Percentiles rank a stretch among this genome's conserved stretches.
phyloP scores from a whole-genome alignment of 2,797 vertebrate genomes.

The Hydrophis major region DNA sequence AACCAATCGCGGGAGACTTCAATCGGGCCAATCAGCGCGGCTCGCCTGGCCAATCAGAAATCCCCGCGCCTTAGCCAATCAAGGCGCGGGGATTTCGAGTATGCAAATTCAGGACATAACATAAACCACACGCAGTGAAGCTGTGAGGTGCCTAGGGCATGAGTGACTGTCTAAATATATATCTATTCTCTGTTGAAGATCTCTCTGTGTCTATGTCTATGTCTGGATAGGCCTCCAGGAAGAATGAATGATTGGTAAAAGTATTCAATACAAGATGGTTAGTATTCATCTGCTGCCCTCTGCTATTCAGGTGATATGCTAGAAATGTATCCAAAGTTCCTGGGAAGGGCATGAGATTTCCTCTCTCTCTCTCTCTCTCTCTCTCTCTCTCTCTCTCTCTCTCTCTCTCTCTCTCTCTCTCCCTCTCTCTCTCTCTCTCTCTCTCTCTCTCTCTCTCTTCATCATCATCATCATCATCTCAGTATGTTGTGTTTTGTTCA shows the following conservation, averaged over 20 bases:
- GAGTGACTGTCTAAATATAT: background rate
- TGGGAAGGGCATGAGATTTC: background rate
- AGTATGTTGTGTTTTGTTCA: background rate
- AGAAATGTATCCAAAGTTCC: background rate
- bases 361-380: accelerated
- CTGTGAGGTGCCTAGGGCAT: background rate
- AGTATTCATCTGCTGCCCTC: background rate
- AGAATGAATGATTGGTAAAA: background rate
- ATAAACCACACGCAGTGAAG: background rate
- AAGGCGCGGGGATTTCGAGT: no score
- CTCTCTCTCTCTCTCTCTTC: no score
- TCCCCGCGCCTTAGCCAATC: no score
- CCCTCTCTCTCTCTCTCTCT: no score
- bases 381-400: no score
- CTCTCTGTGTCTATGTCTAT: background rate
- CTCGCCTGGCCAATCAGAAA: no score
- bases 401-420: accelerated
- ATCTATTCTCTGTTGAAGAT: background rate
- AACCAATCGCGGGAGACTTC: no score
- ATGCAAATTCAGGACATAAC: no score
- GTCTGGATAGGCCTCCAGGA: background rate
- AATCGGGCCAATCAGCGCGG: no score
- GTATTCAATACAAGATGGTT: background rate
- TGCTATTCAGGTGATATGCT: background rate
- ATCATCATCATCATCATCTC: background rate